Evolutionary conservation across 2,888 invertebrate genomes (phyloP).

Genomic region (Epirrhoe alternata): DNA sequence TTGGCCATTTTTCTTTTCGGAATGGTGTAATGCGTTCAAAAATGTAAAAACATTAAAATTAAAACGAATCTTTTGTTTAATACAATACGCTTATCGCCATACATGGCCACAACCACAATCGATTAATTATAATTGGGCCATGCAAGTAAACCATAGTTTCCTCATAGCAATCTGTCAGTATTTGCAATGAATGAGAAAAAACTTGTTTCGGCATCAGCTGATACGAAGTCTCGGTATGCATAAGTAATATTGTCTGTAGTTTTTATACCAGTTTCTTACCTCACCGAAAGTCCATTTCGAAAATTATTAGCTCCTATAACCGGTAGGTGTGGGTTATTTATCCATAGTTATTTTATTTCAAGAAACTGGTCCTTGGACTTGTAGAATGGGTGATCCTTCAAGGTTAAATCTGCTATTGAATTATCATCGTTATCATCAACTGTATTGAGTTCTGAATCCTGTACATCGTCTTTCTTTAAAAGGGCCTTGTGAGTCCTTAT

Average conservation of each 20-base stretch:
- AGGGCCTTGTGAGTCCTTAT: constrained; percentile 45
- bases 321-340: constrained; percentile 57
- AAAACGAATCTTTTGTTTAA: not conserved
- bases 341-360: constrained; percentile 50
- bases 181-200: constrained; percentile 65
- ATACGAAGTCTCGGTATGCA: constrained; percentile 66
- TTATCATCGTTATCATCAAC: constrained; percentile 36
- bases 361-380: constrained; percentile 49
- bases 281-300: constrained; percentile 60
- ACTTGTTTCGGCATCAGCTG: constrained; percentile 78
- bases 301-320: constrained; percentile 63
- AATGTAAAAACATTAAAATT: not conserved
- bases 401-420: constrained; percentile 14
- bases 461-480: constrained; percentile 5
- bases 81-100: constrained; percentile 10
- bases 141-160: constrained; percentile 37
- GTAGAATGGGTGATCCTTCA: constrained; percentile 18
- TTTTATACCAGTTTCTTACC: constrained; percentile 66
- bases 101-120: constrained; percentile 17
- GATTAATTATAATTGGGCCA: constrained; percentile 28
- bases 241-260: constrained; percentile 57
- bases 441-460: constrained; percentile 29
- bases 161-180: constrained; percentile 42
- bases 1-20: not conserved
- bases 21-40: not conserved